phyloP scores from a whole-genome alignment of 2,888 invertebrate genomes.

The Erebia palarica region DNA sequence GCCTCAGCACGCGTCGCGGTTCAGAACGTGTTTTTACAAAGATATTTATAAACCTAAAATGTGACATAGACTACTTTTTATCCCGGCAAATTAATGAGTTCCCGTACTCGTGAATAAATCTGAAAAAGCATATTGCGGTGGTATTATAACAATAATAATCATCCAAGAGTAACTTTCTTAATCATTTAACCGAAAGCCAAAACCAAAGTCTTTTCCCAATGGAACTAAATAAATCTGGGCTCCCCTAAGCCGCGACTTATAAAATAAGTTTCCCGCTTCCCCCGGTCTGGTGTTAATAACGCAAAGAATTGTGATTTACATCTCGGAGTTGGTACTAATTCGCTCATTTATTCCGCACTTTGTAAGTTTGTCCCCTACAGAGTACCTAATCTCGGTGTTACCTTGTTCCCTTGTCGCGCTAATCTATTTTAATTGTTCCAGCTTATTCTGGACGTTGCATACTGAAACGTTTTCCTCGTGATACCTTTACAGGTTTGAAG shows the following conservation, averaged over 20 bases:
- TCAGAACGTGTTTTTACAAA: too few relatives aligned
- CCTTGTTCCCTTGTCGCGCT: conserved; percentile 25
- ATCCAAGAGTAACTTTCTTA: conserved; percentile 6
- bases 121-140: background rate
- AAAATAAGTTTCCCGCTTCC: conserved; percentile 23
- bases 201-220: conserved; percentile 6
- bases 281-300: conserved; percentile 27
- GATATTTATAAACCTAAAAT: too few relatives aligned
- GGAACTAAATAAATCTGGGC: conserved; percentile 13
- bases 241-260: conserved; percentile 4
- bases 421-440: conserved; percentile 34
- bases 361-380: conserved; percentile 36
- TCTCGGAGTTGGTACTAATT: conserved; percentile 30
- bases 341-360: conserved; percentile 34
- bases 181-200: conserved; percentile 10
- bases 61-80: too few relatives aligned
- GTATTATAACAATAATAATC: background rate
- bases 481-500: background rate
- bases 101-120: too few relatives aligned
- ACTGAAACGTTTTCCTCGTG: conserved; percentile 9
- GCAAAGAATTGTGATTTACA: conserved; percentile 36
- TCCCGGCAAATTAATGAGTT: too few relatives aligned
- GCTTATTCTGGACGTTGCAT: conserved; percentile 23
- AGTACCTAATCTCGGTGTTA: conserved; percentile 34
- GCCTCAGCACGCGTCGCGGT: too few relatives aligned